Evolutionary conservation across 2,113 vertebrate genomes (phyloP).

Genomic region (Rhinoderma darwinii): DNA sequence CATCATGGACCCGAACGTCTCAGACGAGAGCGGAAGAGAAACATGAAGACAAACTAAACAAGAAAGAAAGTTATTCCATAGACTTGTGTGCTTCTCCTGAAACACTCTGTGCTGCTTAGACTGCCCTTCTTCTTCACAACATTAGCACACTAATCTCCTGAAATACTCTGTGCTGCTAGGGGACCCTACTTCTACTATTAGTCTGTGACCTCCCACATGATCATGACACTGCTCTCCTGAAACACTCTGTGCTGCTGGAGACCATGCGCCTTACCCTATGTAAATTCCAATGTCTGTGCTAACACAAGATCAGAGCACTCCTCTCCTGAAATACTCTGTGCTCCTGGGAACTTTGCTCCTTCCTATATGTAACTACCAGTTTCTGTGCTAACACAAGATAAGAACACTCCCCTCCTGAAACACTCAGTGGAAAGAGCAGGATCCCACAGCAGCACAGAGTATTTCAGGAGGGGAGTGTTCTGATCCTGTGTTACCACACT

Average conservation of each 20-base stretch:
- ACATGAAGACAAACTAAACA: not conserved
- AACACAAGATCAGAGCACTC: too few relatives aligned
- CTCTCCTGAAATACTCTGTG: not conserved
- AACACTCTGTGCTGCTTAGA: not conserved
- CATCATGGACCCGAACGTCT: slow-evolving; percentile 10
- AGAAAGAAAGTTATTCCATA: not conserved
- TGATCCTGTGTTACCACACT: too few relatives aligned
- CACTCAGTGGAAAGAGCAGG: too few relatives aligned
- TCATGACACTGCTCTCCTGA: too few relatives aligned
- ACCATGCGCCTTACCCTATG: too few relatives aligned
- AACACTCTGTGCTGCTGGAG: too few relatives aligned
- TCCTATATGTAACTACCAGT: not conserved
- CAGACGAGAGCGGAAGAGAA: not conserved
- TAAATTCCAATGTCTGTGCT: too few relatives aligned
- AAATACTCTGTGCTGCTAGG: not conserved
- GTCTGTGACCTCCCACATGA: too few relatives aligned
- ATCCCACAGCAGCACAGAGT: too few relatives aligned
- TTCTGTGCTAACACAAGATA: not conserved
- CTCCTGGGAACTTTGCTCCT: not conserved
- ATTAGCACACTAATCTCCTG: too few relatives aligned
- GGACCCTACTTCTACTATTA: too few relatives aligned
- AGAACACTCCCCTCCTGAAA: not conserved
- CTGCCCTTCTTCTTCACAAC: not conserved
- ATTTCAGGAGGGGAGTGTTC: too few relatives aligned
- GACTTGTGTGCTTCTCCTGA: not conserved